A percentile compares a stretch with the other conserved stretches of the same genome.
phyloP scores from a whole-genome alignment of 2,888 invertebrate genomes.

The Morinoia aosen region DNA sequence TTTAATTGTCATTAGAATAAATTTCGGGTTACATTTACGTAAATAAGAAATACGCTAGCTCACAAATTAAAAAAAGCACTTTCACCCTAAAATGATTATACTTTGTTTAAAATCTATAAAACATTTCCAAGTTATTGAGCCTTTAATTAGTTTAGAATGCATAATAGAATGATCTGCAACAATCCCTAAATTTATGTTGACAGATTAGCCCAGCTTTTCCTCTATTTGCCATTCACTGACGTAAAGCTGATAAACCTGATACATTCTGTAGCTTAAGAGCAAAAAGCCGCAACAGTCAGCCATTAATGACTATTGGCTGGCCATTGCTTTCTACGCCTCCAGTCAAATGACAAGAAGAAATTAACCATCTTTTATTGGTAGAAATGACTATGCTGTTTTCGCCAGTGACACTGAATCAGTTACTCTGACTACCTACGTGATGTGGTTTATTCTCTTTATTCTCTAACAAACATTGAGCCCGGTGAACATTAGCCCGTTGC shows the following conservation, averaged over 20 bases:
- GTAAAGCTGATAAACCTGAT: not conserved
- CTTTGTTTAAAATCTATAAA: not conserved
- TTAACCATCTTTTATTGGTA: too few species aligned
- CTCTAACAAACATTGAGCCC: not conserved
- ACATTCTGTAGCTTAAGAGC: not conserved
- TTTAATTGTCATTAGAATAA: not conserved
- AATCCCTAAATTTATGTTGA: not conserved
- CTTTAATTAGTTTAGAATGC: not conserved
- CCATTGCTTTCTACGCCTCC: too few species aligned
- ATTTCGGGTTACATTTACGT: not conserved
- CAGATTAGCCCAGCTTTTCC: not conserved
- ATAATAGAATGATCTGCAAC: not conserved
- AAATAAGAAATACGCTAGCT: not conserved
- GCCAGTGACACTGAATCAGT: not conserved
- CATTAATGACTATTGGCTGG: too few species aligned
- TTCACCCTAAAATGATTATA: not conserved
- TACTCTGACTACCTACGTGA: not conserved
- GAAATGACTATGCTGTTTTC: not conserved
- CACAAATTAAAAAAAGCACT: not conserved
- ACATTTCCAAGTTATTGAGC: not conserved
- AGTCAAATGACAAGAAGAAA: too few species aligned
- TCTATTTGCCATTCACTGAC: not conserved
- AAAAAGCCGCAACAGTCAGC: not conserved
- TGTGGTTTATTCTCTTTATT: not conserved
- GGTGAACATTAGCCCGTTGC: not conserved